phyloP scores from a whole-genome alignment of 2,113 vertebrate species.

The Dascyllus trimaculatus region DNA sequence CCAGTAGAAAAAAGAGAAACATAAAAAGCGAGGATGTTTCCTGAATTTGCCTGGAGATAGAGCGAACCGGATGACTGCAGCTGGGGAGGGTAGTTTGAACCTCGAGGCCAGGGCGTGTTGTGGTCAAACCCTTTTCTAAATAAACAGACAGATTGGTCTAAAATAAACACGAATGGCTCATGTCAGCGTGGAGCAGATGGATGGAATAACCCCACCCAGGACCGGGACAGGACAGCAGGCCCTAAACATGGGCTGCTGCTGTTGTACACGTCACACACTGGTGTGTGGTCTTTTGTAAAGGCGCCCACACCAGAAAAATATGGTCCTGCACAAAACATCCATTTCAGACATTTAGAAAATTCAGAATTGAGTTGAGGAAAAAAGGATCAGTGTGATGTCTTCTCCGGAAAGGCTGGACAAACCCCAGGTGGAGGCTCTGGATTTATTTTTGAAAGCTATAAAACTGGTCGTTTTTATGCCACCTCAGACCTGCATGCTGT shows the following conservation, averaged over 20 bases:
- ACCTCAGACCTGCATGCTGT: background rate
- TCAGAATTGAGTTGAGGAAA: conserved; percentile 9
- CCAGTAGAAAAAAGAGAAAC: conserved; percentile 4
- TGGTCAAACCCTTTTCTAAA: conserved; percentile 72
- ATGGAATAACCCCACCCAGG: conserved; percentile 57
- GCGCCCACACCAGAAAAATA: conserved; percentile 7
- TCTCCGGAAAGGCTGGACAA: background rate
- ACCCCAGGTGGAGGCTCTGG: background rate
- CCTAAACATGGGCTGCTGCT: conserved; percentile 40
- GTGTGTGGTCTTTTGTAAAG: conserved; percentile 16
- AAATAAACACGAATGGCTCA: conserved; percentile 68
- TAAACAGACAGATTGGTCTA: conserved; percentile 68
- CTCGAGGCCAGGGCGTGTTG: conserved; percentile 52
- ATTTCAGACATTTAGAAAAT: background rate
- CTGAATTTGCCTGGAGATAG: conserved; percentile 26
- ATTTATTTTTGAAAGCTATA: conserved; percentile 15
- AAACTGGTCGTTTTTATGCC: background rate
- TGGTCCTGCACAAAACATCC: conserved; percentile 10
- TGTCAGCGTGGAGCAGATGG: conserved; percentile 56
- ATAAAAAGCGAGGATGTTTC: conserved; percentile 34
- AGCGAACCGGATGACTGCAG: conserved; percentile 31
- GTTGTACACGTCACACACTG: conserved; percentile 29
- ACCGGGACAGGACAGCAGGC: conserved; percentile 19
- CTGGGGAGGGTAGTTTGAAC: conserved; percentile 33
- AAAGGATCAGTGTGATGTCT: conserved; percentile 8